Evolutionary conservation across 2,888 invertebrate species (phyloP), one percentile per base, ranked within the genome.

Genomic region (Leucophora obtusa): DNA sequence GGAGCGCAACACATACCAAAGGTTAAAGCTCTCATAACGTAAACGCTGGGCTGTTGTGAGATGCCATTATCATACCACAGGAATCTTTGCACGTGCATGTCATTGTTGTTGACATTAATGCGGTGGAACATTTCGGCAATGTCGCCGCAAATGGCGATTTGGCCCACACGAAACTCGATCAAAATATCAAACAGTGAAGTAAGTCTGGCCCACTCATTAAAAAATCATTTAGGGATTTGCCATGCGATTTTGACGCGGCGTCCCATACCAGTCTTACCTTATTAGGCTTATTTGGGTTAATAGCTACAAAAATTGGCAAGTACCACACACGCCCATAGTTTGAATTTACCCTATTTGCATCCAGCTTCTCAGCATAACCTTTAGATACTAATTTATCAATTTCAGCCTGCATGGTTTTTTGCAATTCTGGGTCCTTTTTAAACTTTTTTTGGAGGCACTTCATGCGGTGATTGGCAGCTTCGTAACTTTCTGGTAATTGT

Each of bases 1-100:
- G 83, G 79, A 0, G 80, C 75, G 33, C 80, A 82, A 2, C 69
- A 71, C 0, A 62, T 63, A 2, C 78, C 75, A 62, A 80, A 83
- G 2, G 82, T 83, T 21, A 83, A 59, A 0, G 82, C 80, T 5
- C 43, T 28, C 82, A 83, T 84, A 4, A 83, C 83, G 63, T 83
- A 85, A 28, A 78, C 72, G 47, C 77, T 84, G n/a, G 76, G 82
- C 28, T 73, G 35, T 35, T 35, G 35, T 5, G 7, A 35, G 8
- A 5, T 35, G 35, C 35, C 35, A 35, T 35, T 7, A 9, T 35
- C 35, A 21, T 21, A 21, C 21, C 21, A 21, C 2, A 21, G 21
- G 4, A 21, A 21, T n/a, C n/a, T n/a, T n/a, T n/a, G n/a, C n/a
- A n/a, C n/a, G n/a, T n/a, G n/a, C n/a, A n/a, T n/a, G n/a, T n/a